Base-by-base conservation (phyloP, 2,888 invertebrate species). In the Dryococelus australis region DNA sequence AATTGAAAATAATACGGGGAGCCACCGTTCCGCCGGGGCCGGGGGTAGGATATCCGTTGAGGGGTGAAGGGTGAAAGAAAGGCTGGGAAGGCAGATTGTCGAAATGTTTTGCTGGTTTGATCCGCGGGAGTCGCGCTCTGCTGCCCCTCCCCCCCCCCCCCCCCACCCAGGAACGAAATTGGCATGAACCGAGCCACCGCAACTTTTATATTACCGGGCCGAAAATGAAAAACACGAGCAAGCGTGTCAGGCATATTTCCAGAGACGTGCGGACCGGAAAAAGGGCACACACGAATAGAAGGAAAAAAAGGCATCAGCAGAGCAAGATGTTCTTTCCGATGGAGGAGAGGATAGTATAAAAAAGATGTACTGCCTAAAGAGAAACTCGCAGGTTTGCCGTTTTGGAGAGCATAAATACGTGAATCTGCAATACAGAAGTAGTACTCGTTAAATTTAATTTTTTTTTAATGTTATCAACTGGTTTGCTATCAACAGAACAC, bases 81-180 rank as follows among this genome's bases (percentile, higher is more conserved):
- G 65, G 65, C 47, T 13, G 47, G 47, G 47, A 47, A 47, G 47
- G 47, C 65, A 65, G 65, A 65, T 65, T 65, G 65, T 65, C 65
- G 65, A 65, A 65, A 65, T 65, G 65, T 65, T 65, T 65, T 20
- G 65, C 65, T n/a, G 65, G 65, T 65, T 65, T 65, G 65, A 65
- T 65, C 65, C 65, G 65, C 65, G 8, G n/a, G 65, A 16, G 65
- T 65, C 65, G 20, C 65, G 65, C 65, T 65, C 65, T 20, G 65
- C n/a, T 16, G 65, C n/a, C n/a, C 35, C 35, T 4, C 35, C 35
- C 35, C 35, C 35, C 4, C 4, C 35, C 35, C 35, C 35, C 35
- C 35, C 35, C 4, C 4, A 1, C 35, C 35, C 6, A 16, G 65
- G 65, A 20, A 65, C 20, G 65, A 20, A 65, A 65, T n/a, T 24